Evolutionary conservation across 2,113 vertebrate species (phyloP).

Genomic region (Sinocyclocheilus rhinocerous): DNA sequence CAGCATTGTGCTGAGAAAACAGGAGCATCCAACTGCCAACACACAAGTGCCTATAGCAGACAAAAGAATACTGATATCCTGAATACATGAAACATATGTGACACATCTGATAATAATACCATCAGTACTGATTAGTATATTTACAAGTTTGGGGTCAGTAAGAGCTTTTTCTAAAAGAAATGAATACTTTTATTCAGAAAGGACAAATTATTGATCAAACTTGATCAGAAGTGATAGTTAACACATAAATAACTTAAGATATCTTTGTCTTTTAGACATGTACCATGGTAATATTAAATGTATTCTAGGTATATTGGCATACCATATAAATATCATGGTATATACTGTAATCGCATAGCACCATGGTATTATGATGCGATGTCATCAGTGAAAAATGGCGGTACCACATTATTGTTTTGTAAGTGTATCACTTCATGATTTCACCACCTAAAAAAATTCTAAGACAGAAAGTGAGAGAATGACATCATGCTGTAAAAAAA

Average conservation of each 20-base stretch:
- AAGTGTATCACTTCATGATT: neutral
- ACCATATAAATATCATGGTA: neutral
- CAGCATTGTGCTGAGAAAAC: neutral
- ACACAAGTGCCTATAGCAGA: neutral
- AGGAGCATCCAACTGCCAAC: neutral
- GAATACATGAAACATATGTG: too few relatives aligned
- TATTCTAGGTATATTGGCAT: neutral
- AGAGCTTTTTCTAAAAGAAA: too few relatives aligned
- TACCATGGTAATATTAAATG: neutral
- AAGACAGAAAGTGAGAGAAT: neutral
- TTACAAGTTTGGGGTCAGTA: too few relatives aligned
- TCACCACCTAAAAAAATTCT: neutral
- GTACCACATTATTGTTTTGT: neutral
- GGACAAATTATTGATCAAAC: too few relatives aligned
- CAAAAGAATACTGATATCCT: neutral
- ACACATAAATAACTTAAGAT: too few relatives aligned
- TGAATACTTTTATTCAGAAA: too few relatives aligned
- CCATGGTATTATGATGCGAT: neutral
- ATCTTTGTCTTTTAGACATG: neutral
- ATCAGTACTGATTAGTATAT: neutral
- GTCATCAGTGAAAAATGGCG: neutral
- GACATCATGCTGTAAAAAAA: neutral
- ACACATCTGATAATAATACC: neutral
- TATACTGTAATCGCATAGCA: neutral
- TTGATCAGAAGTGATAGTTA: too few relatives aligned